These are phyloP conservation scores for Bombus turneri DNA, from an alignment of 1,140 invertebrate genomes.

Conservation along the genomic window DNA sequence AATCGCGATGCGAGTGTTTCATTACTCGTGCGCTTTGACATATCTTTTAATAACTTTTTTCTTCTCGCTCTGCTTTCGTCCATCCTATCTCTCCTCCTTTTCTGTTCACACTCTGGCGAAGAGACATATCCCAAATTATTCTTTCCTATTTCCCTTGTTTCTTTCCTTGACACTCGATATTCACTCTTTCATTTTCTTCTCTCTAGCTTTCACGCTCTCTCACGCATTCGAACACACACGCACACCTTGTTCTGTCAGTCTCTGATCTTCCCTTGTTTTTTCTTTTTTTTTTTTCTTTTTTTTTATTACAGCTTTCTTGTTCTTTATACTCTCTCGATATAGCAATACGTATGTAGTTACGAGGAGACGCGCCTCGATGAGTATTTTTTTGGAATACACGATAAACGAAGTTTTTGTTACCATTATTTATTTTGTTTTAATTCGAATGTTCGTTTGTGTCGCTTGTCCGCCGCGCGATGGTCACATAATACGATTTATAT, in stretches of 20 bases:
- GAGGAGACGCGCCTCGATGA: slow-evolving; percentile 74
- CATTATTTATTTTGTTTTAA: slow-evolving; percentile 19
- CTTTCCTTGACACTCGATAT: slow-evolving; percentile 27
- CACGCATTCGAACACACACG: slow-evolving; percentile 57
- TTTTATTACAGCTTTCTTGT: slow-evolving; percentile 46
- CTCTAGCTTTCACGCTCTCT: neutral
- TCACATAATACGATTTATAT: slow-evolving; percentile 74
- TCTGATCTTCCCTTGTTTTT: slow-evolving; percentile 40
- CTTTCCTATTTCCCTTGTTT: slow-evolving; percentile 35
- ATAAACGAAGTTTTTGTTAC: slow-evolving; percentile 56
- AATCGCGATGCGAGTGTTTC: slow-evolving; percentile 53
- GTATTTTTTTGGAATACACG: slow-evolving; percentile 69
- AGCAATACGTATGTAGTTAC: slow-evolving; percentile 73
- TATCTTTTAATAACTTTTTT: slow-evolving; percentile 45
- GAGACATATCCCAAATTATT: slow-evolving; percentile 26
- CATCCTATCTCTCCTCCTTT: slow-evolving; percentile 22
- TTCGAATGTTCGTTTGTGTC: slow-evolving; percentile 53
- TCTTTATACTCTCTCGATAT: slow-evolving; percentile 57
- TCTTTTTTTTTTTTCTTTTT: neutral
- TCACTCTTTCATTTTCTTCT: slow-evolving; percentile 24
- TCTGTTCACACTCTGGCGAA: slow-evolving; percentile 41
- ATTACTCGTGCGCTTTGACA: slow-evolving; percentile 45
- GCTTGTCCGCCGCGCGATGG: slow-evolving; percentile 51
- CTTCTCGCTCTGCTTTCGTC: slow-evolving; percentile 6
- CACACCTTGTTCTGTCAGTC: slow-evolving; percentile 29